Evolutionary conservation across 2,113 vertebrate species (phyloP), one percentile per base, ranked within the genome.

Genomic region (Erythrocercus mccallii): DNA sequence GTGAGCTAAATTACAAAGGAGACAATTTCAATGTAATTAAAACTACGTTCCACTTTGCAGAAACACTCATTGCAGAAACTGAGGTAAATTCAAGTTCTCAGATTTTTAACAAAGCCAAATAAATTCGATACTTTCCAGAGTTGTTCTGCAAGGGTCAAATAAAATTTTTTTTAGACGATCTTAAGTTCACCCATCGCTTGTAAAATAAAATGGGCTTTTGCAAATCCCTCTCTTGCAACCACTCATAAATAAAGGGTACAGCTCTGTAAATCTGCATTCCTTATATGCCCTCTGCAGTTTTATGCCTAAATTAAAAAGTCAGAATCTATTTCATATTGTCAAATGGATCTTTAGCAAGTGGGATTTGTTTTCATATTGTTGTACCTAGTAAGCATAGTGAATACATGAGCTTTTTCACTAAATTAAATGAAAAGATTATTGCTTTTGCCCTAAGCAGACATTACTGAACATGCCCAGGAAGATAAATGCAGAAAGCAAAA

Each of bases 371-470:
- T 95, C 71, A 92, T 90, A 68, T 96, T 90, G 92, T 94, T 95
- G 35, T 35, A 94, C 37, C 69, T 81, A 91, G 74, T 86, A 97
- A 97, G 94, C 48, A 88, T 31, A 92, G 86, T 90, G 79, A 91
- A 82, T 91, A 93, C 86, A 94, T 53, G 58, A 96, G n/a, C 47
- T 88, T 91, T 92, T 96, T 96, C 86, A 96, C 81, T 90, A 97
- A 97, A 97, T 95, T 97, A 97, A 98, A 95, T 96, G 90, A 92
- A 96, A 96, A 97, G 70, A 94, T 96, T 96, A 78, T 95, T 98
- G 97, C 37, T 95, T 97, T 97, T 97, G 96, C 89, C 95, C 94
- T 93, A 95, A 96, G 95, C 94, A 97, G 90, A 96, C 70, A 93
- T 95, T 96, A 79, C 17, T 82, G 91, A 92, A 89, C 95, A 96